These are phyloP conservation scores for Zaprionus kolodkinae DNA, from an alignment of 1,140 invertebrate species.

Conservation along the genomic window DNA sequence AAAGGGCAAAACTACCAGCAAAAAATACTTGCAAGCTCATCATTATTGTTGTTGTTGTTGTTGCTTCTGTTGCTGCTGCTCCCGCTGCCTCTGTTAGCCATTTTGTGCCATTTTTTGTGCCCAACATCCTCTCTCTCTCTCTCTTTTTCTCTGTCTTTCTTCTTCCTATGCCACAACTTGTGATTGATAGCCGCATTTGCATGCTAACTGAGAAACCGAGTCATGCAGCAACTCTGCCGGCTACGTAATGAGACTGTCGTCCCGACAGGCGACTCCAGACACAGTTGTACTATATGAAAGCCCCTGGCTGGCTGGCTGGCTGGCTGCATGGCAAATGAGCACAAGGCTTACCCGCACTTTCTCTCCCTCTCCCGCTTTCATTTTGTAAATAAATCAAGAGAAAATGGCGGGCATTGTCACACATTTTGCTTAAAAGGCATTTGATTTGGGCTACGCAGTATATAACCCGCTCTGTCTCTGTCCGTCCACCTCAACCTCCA, in stretches of 20 bases:
- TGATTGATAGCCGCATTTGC: conserved; percentile 81
- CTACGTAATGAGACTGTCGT: conserved; percentile 69
- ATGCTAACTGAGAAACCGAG: conserved; percentile 43
- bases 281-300: conserved; percentile 30
- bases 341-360: conserved; percentile 21
- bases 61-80: conserved; percentile 19
- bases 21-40: conserved; percentile 3
- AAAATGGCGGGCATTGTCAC: conserved; percentile 60
- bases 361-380: not conserved
- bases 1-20: not conserved
- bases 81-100: conserved; percentile 8
- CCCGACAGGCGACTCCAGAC: conserved; percentile 24
- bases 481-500: not conserved
- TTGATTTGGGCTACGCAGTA: conserved; percentile 45
- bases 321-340: conserved; percentile 58
- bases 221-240: conserved; percentile 23
- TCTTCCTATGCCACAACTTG: conserved; percentile 43
- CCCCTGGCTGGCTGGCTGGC: conserved; percentile 41
- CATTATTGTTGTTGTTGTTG: conserved; percentile 17
- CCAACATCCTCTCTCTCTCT: conserved; percentile 6
- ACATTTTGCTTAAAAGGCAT: conserved; percentile 50
- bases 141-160: not conserved
- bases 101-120: conserved; percentile 29
- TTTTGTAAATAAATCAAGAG: conserved; percentile 74
- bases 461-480: conserved; percentile 14